A percentile compares a stretch with the other conserved stretches of the same genome.
These are phyloP conservation scores for Silurus meridionalis DNA, from an alignment of 2,113 vertebrate species.

Conservation along the genomic window DNA sequence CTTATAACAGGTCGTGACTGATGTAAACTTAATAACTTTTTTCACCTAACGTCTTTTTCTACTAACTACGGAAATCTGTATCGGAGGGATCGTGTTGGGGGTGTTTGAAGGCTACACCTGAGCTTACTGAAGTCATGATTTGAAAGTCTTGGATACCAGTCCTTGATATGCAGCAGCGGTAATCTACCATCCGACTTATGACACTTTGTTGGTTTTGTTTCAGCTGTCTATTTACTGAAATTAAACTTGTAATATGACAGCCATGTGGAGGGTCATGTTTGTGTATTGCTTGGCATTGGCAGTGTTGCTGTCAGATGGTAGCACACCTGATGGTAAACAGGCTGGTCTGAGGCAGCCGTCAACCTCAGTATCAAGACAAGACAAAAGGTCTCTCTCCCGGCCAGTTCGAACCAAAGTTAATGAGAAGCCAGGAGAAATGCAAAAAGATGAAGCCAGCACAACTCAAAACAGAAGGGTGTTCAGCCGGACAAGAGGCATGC, in stretches of 20 bases:
- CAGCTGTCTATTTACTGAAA: neutral
- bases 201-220: slow-evolving; percentile 25
- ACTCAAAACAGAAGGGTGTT: slow-evolving; percentile 42
- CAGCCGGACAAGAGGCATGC: slow-evolving; percentile 60
- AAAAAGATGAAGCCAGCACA: slow-evolving; percentile 59
- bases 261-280: slow-evolving; percentile 69
- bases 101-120: neutral
- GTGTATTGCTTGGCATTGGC: slow-evolving; percentile 75
- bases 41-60: neutral
- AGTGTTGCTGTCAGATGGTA: slow-evolving; percentile 65
- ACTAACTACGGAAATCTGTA: neutral
- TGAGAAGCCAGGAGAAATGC: slow-evolving; percentile 51
- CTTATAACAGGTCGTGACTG: neutral
- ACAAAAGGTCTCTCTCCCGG: slow-evolving; percentile 24
- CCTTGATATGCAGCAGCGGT: slow-evolving; percentile 19
- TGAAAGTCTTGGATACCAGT: slow-evolving; percentile 10
- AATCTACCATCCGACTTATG: slow-evolving; percentile 32
- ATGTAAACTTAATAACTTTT: neutral
- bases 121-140: slow-evolving; percentile 20
- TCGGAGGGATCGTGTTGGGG: neutral
- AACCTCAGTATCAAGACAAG: slow-evolving; percentile 26
- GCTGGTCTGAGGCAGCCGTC: slow-evolving; percentile 21
- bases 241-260: slow-evolving; percentile 69
- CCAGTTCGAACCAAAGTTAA: slow-evolving; percentile 48
- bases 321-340: slow-evolving; percentile 58